Base-by-base conservation (phyloP, 2,888 invertebrate species). In the Agonopterix arenella region DNA sequence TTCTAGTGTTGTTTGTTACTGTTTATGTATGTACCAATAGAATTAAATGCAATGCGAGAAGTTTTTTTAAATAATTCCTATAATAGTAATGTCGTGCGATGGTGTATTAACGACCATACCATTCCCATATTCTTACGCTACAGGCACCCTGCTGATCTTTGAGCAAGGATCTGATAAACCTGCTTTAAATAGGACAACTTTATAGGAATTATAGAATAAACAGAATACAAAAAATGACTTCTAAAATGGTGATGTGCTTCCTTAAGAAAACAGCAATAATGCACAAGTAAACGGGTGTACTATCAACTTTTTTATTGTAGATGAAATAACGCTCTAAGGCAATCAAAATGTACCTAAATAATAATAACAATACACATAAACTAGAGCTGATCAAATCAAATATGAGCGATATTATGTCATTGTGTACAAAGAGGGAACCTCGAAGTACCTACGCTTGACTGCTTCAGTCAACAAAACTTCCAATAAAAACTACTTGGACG, bases 401-500 rank as follows among this genome's bases (percentile, higher is more conserved):
- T 78, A 82, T 74, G 76, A 74, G 71, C 75, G 68, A 81, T 82
- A 81, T 82, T 80, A 78, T 80, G 73, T 76, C 74, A 67, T 64
- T 76, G 80, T 79, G 69, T 73, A 72, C 74, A 74, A 62, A 79
- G 73, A 70, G 80, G 72, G 80, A 71, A 71, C 64, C 62, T 63
- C 64, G 52, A 62, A 61, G 52, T 52, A 56, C 61, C 64, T 60
- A 62, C 69, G 77, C 75, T 76, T 67, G 74, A 69, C 74, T 75
- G 73, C 70, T 64, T 74, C 61, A 61, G 76, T 76, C 78, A 84
- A 80, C 82, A 85, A 63, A 76, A 77, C 64, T 70, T 79, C 80
- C 74, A 86, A 88, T 88, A 86, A 84, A 84, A 86, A 85, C 84
- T 84, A 85, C 84, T 84, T 76, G 78, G 76, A 68, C 65, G 66